Evolutionary conservation across 64 coral and sea anemone species (phyloP).

Genomic region (Pachyseris speciosa): DNA sequence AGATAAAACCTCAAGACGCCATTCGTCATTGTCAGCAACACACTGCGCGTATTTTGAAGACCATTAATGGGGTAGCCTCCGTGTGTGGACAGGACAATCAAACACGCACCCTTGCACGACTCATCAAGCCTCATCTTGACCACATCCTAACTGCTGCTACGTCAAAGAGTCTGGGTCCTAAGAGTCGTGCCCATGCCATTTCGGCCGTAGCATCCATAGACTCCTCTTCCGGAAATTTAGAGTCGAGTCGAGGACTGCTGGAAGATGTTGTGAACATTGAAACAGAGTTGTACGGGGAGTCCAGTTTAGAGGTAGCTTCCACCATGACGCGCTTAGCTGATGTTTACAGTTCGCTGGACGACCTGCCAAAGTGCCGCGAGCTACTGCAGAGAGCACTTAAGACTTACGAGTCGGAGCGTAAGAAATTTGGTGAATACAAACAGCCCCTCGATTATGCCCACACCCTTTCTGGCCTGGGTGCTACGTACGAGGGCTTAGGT

Average conservation of each 20-base stretch:
- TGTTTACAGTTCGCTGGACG: slow-evolving; percentile 67
- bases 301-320: slow-evolving; percentile 82
- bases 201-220: slow-evolving; percentile 82
- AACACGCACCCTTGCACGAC: slow-evolving; percentile 72
- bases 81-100: slow-evolving; percentile 90
- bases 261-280: slow-evolving; percentile 73
- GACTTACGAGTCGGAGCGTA: slow-evolving; percentile 86
- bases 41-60: slow-evolving; percentile 71
- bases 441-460: slow-evolving; percentile 84
- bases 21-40: slow-evolving; percentile 82
- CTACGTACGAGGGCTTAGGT: slow-evolving; percentile 81
- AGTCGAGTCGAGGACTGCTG: slow-evolving; percentile 55
- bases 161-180: slow-evolving; percentile 69
- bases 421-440: slow-evolving; percentile 88
- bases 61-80: slow-evolving; percentile 78
- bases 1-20: slow-evolving; percentile 53
- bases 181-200: slow-evolving; percentile 85
- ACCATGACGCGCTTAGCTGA: slow-evolving; percentile 85
- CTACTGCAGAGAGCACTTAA: slow-evolving; percentile 79
- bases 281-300: slow-evolving; percentile 74
- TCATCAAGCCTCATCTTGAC: slow-evolving; percentile 90
- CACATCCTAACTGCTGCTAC: slow-evolving; percentile 69
- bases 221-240: slow-evolving; percentile 71
- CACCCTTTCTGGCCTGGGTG: slow-evolving; percentile 78
- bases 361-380: slow-evolving; percentile 57